Conservation (phyloP, 92 coral and sea anemone species). For the Porites cylindrica region DNA sequence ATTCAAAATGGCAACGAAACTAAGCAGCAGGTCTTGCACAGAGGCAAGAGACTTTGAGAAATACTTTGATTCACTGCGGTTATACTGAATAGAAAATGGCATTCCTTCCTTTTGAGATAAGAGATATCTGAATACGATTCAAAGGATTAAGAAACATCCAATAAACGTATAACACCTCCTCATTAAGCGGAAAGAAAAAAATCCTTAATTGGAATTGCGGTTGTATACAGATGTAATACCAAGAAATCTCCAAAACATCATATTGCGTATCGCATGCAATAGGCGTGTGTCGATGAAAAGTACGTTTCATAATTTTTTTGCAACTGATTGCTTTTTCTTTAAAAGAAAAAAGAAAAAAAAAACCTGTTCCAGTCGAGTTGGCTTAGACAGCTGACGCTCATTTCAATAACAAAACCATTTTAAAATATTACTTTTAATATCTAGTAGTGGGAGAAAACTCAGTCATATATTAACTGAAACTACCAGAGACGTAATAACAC, state of each 20-base stretch:
- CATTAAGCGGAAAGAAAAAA: constrained; percentile 1
- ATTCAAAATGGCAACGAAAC: not conserved
- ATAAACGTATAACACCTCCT: not conserved
- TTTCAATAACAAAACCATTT: too few species aligned
- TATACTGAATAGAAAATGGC: not conserved
- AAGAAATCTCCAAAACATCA: not conserved
- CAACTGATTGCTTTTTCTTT: too few species aligned
- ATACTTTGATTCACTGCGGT: not conserved
- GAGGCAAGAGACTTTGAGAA: not conserved
- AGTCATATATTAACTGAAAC: too few species aligned
- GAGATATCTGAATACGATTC: not conserved
- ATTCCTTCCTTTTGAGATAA: not conserved
- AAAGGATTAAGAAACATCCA: not conserved
- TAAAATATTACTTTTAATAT: too few species aligned
- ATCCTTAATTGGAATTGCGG: not conserved
- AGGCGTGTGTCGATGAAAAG: too few species aligned
- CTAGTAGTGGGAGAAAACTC: too few species aligned
- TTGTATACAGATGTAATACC: not conserved
- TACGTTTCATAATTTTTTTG: too few species aligned
- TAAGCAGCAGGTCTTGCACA: not conserved
- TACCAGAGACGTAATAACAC: too few species aligned
- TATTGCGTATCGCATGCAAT: not conserved
- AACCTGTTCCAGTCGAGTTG: too few species aligned
- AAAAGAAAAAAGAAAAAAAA: too few species aligned
- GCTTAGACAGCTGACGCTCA: too few species aligned